Percentiles rank a stretch among this genome's conserved stretches.
Conservation (phyloP, 2,113 vertebrate species). For the Nothocercus julius region DNA sequence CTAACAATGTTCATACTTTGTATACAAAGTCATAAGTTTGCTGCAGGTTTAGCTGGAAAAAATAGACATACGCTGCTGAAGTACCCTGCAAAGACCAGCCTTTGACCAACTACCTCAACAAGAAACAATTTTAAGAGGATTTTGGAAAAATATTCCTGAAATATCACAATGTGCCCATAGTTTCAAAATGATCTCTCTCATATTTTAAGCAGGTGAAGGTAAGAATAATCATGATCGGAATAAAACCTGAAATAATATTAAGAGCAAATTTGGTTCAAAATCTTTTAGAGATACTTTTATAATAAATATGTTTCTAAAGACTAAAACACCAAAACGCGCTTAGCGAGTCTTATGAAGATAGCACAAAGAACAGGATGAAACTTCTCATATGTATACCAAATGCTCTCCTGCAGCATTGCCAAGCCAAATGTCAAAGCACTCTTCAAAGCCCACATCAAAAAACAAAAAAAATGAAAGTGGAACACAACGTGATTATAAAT, state of each 20-base stretch:
- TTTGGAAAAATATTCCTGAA: neutral
- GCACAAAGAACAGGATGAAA: neutral
- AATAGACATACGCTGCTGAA: neutral
- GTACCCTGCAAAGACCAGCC: neutral
- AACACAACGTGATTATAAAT: neutral
- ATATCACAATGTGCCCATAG: neutral
- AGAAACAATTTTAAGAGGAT: neutral
- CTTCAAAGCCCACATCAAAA: neutral
- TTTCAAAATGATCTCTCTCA: neutral
- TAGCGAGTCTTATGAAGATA: neutral
- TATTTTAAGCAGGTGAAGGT: neutral
- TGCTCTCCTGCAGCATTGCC: neutral
- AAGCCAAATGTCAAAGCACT: conserved; percentile 4
- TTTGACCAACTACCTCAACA: neutral
- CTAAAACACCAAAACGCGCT: neutral
- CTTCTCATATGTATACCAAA: neutral
- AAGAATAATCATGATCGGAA: neutral
- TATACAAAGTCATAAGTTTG: neutral
- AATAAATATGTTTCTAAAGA: neutral
- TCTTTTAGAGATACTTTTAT: neutral
- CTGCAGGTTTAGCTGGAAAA: conserved; percentile 9
- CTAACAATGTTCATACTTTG: neutral
- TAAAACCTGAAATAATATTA: neutral
- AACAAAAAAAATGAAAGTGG: neutral
- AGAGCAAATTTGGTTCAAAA: neutral